Evolutionary conservation across 2,113 vertebrate genomes (phyloP).

Genomic region (Anas platyrhynchos): DNA sequence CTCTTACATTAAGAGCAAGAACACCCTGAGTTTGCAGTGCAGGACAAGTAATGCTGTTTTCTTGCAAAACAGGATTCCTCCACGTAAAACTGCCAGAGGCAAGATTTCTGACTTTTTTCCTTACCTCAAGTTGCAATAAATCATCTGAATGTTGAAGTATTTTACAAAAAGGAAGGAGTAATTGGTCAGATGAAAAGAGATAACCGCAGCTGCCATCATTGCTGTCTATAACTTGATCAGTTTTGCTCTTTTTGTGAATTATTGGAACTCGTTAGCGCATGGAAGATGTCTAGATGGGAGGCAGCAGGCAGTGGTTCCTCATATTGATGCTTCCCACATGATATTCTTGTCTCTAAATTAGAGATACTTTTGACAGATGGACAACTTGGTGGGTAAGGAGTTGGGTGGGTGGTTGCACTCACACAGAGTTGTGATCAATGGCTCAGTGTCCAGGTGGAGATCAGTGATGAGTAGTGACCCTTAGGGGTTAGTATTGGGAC

Average conservation of each 20-base stretch:
- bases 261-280: not conserved
- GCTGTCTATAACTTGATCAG: not conserved
- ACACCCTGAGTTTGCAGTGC: not conserved
- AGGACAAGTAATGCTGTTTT: not conserved
- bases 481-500: too few species aligned
- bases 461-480: too few species aligned
- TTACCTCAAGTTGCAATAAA: not conserved
- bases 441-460: too few species aligned
- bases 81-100: not conserved
- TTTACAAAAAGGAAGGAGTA: not conserved
- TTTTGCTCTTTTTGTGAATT: not conserved
- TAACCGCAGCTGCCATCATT: not conserved
- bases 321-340: too few species aligned
- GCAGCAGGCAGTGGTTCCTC: not conserved
- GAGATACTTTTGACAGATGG: too few species aligned
- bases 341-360: too few species aligned
- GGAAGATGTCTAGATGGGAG: not conserved
- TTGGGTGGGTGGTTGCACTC: too few species aligned
- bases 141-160: not conserved
- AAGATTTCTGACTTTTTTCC: not conserved
- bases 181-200: not conserved
- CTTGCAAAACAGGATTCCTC: not conserved
- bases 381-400: too few species aligned
- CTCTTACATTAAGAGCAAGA: not conserved
- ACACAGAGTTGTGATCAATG: too few species aligned